Base-by-base conservation (phyloP, 1,140 invertebrate species). In the Gerris buenoi region DNA sequence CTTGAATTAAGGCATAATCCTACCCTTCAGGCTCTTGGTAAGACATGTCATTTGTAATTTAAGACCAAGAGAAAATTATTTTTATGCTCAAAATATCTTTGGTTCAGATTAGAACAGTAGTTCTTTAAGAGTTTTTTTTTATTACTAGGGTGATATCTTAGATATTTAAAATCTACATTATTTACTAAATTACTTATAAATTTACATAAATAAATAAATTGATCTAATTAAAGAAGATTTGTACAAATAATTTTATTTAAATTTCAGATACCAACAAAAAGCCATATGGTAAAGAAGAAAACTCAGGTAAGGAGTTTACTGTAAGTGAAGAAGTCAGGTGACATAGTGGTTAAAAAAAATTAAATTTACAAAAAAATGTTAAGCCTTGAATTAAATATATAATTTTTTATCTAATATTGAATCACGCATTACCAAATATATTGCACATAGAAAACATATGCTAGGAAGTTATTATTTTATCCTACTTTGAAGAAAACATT, bases 291-390 rank as follows among this genome's bases (percentile, higher is more conserved):
- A 25, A 60, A 15, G 23, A 22, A 15, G 23, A 60, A 15, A 60
- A 60, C 22, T 3, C 58, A 3, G 58, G 58, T 5, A 60, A 13
- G 58, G 23, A 15, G 58, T 60, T 60, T 60, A 60, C 23, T 60
- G 58, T 60, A 22, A 60, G 5, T 25, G 58, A 60, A 60, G 58
- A 60, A 60, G 58, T 60, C 15, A 60, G 58, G 23, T 60, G 58
- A 60, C 58, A 60, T 5, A 60, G 58, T 25, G 58, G 58, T 22
- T 60, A 65, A 25, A 57, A 33, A 18, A n/a, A n/a, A n/a, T n/a
- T n/a, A n/a, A n/a, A n/a, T n/a, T n/a, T n/a, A n/a, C n/a, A n/a
- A n/a, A n/a, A n/a, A n/a, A n/a, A n/a, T n/a, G n/a, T n/a, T n/a
- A n/a, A n/a, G n/a, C n/a, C n/a, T n/a, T n/a, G n/a, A n/a, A n/a